These are phyloP conservation scores for Furcula furcula DNA, from an alignment of 2,888 invertebrate genomes.

Conservation along the genomic window DNA sequence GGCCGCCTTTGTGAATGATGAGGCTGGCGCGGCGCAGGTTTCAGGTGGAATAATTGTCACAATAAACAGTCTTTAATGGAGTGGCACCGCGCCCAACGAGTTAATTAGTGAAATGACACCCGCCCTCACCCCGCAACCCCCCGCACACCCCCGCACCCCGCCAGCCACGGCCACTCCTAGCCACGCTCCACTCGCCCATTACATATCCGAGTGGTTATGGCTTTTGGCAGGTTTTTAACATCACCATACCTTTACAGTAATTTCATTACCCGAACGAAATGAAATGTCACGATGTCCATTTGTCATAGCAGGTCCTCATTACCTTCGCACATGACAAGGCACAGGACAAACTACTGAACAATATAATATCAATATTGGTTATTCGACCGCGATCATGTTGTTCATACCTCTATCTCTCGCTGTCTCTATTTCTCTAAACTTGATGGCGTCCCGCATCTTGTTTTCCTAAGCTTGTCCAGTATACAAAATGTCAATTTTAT, in stretches of 20 bases:
- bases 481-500: too few species aligned
- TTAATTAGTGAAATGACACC: slow-evolving; percentile 64
- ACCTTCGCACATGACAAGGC: too few species aligned
- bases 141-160: slow-evolving; percentile 9
- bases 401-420: too few species aligned
- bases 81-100: slow-evolving; percentile 62
- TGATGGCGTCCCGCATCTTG: too few species aligned
- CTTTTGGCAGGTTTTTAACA: slow-evolving; percentile 22
- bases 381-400: too few species aligned
- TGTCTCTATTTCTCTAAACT: too few species aligned
- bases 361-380: too few species aligned
- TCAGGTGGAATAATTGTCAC: slow-evolving; percentile 65
- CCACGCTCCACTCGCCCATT: slow-evolving; percentile 20
- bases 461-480: too few species aligned
- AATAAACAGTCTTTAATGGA: slow-evolving; percentile 74
- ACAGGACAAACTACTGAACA: too few species aligned
- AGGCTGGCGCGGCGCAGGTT: slow-evolving; percentile 11
- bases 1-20: slow-evolving; percentile 23
- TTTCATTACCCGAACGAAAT: background rate
- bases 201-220: slow-evolving; percentile 22
- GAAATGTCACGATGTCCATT: background rate
- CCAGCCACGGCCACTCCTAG: slow-evolving; percentile 25
- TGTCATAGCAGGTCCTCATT: too few species aligned
- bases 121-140: slow-evolving; percentile 13
- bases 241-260: slow-evolving; percentile 1